Conservation (phyloP, 2,113 vertebrate genomes). For the Sylvia atricapilla region DNA sequence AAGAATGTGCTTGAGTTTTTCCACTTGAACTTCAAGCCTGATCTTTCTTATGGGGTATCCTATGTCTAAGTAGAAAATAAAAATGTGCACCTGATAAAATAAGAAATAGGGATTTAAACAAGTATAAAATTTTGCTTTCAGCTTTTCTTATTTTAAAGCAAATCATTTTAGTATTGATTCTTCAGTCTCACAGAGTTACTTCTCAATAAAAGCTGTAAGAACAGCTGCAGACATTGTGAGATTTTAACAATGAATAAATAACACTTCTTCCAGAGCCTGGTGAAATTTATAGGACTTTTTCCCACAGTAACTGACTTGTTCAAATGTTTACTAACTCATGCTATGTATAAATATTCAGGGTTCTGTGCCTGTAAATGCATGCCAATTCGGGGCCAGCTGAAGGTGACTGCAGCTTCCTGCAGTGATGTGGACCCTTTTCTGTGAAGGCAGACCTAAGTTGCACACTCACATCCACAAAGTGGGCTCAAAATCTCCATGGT, state of each 20-base stretch:
- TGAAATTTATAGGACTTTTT: conserved; percentile 46
- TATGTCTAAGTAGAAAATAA: neutral
- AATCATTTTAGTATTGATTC: neutral
- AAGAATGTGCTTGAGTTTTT: conserved; percentile 17
- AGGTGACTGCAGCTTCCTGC: neutral
- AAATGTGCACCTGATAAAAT: conserved; percentile 15
- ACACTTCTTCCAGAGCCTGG: neutral
- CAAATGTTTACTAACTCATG: conserved; percentile 18
- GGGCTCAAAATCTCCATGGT: neutral
- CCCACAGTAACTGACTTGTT: conserved; percentile 33
- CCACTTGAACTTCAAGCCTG: neutral
- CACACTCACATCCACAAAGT: neutral
- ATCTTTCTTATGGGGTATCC: neutral
- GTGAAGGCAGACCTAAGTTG: neutral
- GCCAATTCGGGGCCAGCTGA: conserved; percentile 28
- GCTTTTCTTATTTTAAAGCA: neutral
- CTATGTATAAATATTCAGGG: neutral
- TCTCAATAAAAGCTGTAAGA: conserved; percentile 2
- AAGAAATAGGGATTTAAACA: neutral
- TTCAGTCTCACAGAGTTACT: neutral
- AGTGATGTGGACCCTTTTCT: neutral
- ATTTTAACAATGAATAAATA: conserved; percentile 51
- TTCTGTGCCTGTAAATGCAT: neutral
- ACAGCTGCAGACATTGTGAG: conserved; percentile 44
- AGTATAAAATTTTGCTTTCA: neutral